Conservation (phyloP, 2,113 vertebrate species). For the Centropus bengalensis region DNA sequence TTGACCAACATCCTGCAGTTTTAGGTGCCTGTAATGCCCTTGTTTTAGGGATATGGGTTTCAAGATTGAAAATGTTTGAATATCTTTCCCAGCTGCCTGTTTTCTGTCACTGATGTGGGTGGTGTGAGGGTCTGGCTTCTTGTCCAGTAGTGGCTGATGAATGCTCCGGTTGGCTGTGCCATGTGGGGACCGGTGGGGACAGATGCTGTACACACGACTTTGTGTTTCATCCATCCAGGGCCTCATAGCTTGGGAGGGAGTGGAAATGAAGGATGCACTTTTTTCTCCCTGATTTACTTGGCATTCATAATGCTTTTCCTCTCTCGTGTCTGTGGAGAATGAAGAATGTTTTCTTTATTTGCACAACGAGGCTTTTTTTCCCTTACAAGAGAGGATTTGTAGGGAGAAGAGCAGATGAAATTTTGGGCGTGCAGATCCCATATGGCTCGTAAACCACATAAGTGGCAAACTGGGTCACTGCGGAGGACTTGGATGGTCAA, state of each 20-base stretch:
- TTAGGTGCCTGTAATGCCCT: neutral
- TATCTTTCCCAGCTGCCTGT: neutral
- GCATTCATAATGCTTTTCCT: neutral
- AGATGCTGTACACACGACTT: neutral
- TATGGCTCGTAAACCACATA: slow-evolving; percentile 11
- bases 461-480: slow-evolving; percentile 35
- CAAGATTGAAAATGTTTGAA: neutral
- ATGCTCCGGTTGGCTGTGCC: neutral
- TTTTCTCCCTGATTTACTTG: neutral
- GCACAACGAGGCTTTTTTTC: slow-evolving; percentile 9
- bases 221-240: fast-evolving
- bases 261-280: neutral
- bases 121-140: neutral
- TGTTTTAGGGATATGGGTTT: neutral
- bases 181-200: fast-evolving
- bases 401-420: slow-evolving; percentile 5
- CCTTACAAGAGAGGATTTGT: slow-evolving; percentile 24
- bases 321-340: neutral
- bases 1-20: neutral
- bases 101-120: neutral
- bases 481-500: neutral
- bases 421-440: neutral
- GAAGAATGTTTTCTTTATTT: slow-evolving; percentile 23
- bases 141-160: neutral
- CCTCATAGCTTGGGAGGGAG: neutral